Conservation (phyloP, 2,113 vertebrate genomes). For the Mesembrinibis cayennensis region DNA sequence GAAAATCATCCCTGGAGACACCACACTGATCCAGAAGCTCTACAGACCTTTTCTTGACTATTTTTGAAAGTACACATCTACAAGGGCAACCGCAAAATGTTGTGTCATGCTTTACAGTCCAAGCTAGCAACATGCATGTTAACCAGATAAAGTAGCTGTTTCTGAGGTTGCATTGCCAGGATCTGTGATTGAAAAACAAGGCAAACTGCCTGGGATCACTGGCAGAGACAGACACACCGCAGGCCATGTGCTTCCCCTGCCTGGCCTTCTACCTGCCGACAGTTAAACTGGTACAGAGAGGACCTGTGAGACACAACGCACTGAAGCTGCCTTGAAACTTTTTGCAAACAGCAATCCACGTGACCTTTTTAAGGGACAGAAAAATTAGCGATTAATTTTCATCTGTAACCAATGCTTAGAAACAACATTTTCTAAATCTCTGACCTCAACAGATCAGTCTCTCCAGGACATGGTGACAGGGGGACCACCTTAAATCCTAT, state of each 20-base stretch:
- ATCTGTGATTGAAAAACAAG: neutral
- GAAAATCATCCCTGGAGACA: neutral
- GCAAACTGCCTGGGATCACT: neutral
- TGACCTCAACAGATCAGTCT: neutral
- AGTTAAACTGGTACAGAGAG: neutral
- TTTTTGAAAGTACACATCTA: neutral
- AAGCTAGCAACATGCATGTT: neutral
- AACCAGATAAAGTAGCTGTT: neutral
- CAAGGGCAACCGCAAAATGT: neutral
- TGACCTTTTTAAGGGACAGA: neutral
- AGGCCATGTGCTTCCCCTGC: neutral
- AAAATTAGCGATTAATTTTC: neutral
- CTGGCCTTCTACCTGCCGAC: neutral
- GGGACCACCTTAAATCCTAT: neutral
- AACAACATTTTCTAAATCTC: neutral
- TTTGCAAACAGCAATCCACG: neutral
- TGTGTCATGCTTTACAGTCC: neutral
- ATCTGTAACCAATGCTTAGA: neutral
- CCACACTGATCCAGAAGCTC: neutral
- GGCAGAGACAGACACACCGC: neutral
- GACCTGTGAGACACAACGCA: accelerated
- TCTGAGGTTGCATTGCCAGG: neutral
- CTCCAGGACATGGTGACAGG: neutral
- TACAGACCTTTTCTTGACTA: neutral
- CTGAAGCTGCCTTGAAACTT: neutral